These are phyloP conservation scores for Troides oblongomaculatus DNA, from an alignment of 2,888 invertebrate species.

Conservation along the genomic window DNA sequence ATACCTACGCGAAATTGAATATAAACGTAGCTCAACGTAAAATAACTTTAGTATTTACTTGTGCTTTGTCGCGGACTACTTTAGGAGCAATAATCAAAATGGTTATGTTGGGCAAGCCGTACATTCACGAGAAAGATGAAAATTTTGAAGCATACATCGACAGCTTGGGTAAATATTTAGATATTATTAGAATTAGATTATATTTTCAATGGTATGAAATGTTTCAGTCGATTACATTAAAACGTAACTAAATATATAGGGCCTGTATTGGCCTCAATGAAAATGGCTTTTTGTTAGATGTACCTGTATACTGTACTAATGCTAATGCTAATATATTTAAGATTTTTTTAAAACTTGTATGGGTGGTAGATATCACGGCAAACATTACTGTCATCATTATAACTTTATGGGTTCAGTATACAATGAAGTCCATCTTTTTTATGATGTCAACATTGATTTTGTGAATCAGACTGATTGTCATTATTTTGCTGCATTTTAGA, in stretches of 20 bases:
- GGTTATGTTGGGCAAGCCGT: neutral
- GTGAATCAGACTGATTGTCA: no score
- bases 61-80: neutral
- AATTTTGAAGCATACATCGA: conserved; percentile 1
- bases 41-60: neutral
- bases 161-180: neutral
- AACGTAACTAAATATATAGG: neutral
- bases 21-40: neutral
- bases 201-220: neutral
- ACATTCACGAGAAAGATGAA: neutral
- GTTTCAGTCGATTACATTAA: neutral
- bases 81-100: neutral
- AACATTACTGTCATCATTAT: no score
- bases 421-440: no score
- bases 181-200: neutral
- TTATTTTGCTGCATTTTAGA: no score
- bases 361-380: no score
- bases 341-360: no score
- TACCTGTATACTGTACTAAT: no score
- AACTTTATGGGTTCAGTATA: no score
- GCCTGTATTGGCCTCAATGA: no score
- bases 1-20: neutral
- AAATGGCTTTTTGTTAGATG: no score
- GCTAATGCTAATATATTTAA: no score
- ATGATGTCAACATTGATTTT: no score